Evolutionary conservation across 2,888 invertebrate genomes (phyloP), one percentile per base, ranked within the genome.

Genomic region (Rotaria sp.): DNA sequence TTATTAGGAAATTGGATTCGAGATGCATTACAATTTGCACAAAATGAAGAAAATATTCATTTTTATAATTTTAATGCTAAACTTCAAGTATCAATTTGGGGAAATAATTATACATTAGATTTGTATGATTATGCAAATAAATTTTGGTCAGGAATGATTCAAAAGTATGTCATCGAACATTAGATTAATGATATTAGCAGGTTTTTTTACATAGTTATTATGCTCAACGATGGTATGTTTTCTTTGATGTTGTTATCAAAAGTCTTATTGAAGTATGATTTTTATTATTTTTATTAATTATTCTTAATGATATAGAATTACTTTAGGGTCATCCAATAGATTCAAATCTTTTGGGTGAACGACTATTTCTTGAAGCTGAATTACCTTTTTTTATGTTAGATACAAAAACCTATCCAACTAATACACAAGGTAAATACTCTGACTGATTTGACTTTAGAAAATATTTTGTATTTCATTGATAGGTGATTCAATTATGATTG

Each of bases 51-150:
- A 18, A 94, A 94, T 88, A 90, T 90, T 86, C 88, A 89, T 24
- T 91, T 93, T 85, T 94, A 93, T 89, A 94, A 95, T 90, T 94
- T 93, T 89, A 96, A 97, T 90, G 96, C 96, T 0, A 93, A 94
- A 85, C 96, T 96, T 92, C 97, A 97, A 91, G 94, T 97, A 80
- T 96, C 96, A 0, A 90, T 96, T 26, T 97, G 97, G 97, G 97
- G 97, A 35, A 96, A 97, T 0, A 93, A 93, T 85, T 85, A 84
- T 7, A 86, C 86, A 41, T 96, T 95, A 0, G 85, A 41, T n/a
- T 10, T 84, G 5, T 86, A 50, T 52, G 96, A 97, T 90, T 97
- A 97, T 91, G 97, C 96, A 0, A 94, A 94, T 88, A 97, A 97
- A 89, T 96, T 97, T 90, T 97, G 96, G 96, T 92, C 94, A 30